phyloP scores from a whole-genome alignment of 2,113 vertebrate species.

The Patagioenas fasciata region DNA sequence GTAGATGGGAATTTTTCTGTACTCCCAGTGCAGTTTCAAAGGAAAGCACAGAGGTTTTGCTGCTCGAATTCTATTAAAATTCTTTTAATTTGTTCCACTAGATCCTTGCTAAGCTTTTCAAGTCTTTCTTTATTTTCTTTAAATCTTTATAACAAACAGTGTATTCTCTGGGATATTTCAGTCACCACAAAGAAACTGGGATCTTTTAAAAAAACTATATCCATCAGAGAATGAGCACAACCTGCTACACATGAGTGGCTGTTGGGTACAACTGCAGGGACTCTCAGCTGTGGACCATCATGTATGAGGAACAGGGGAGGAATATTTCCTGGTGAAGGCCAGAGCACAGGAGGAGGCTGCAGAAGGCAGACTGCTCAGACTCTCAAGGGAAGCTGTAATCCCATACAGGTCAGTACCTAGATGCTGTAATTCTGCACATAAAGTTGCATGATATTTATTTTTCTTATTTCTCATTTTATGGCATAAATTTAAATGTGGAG shows the following conservation, averaged over 20 bases:
- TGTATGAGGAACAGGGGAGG: accelerated
- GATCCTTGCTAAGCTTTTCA: background rate
- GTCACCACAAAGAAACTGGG: background rate
- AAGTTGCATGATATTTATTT: background rate
- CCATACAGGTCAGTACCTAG: background rate
- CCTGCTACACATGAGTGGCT: accelerated
- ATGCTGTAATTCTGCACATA: background rate
- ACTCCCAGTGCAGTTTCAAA: background rate
- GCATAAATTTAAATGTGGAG: background rate
- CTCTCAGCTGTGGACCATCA: background rate
- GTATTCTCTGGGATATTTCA: background rate
- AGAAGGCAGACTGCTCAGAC: background rate
- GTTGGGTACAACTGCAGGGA: background rate
- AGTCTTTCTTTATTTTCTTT: background rate
- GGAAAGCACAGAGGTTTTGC: background rate
- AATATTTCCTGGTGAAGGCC: background rate
- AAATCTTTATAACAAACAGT: background rate
- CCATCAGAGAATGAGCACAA: background rate
- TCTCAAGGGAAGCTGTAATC: background rate
- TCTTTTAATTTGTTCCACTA: background rate
- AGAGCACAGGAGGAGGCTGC: background rate
- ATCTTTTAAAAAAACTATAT: background rate
- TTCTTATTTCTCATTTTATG: background rate
- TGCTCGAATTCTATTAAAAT: background rate
- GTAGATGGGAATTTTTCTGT: background rate